Conservation (phyloP, 2,113 vertebrate genomes). For the Cichladusa arquata region DNA sequence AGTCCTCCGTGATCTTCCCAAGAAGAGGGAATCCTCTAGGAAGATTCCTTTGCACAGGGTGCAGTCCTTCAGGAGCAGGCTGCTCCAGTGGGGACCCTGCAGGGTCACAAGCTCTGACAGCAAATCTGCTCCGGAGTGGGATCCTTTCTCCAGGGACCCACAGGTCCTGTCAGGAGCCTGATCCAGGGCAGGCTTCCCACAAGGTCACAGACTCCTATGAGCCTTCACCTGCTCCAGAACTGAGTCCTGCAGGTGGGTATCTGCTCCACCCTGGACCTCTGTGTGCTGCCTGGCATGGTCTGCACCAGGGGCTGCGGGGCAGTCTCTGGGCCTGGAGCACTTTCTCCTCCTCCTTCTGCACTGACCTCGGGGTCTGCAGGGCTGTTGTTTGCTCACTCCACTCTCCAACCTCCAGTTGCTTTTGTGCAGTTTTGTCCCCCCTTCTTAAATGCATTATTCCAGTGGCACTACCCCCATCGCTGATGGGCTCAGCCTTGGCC, state of each 20-base stretch:
- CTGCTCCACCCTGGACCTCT: background rate
- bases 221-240: background rate
- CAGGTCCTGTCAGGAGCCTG: background rate
- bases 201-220: background rate
- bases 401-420: background rate
- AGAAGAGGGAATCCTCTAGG: background rate
- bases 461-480: too few species aligned
- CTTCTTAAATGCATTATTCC: background rate
- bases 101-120: background rate
- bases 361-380: background rate
- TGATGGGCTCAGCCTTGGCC: background rate
- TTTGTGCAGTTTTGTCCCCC: accelerated
- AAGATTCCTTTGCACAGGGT: background rate
- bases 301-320: background rate
- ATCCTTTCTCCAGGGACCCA: background rate
- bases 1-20: background rate
- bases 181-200: background rate
- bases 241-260: background rate
- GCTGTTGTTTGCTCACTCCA: background rate
- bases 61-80: background rate
- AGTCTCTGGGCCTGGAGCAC: background rate
- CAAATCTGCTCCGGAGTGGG: background rate
- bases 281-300: background rate
- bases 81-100: accelerated
- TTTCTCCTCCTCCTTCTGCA: background rate